Evolutionary conservation across 2,113 vertebrate genomes (phyloP), one percentile per base, ranked within the genome.

Genomic region (Heterocephalus glaber): DNA sequence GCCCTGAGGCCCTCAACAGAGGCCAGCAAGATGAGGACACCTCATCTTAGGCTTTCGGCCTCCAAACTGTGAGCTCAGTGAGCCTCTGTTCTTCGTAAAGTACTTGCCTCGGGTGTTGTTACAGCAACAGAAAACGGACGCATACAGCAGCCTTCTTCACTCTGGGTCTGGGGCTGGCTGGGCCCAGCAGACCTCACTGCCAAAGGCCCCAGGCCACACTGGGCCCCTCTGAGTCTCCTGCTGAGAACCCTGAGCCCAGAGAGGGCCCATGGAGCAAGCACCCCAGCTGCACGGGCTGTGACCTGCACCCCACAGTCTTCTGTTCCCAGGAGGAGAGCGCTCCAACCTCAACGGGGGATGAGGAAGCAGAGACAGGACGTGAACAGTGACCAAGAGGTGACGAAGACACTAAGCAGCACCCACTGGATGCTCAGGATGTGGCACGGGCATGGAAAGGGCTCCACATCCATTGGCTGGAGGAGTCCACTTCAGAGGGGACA

Each of bases 381-480:
- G 8, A 56, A 66, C 2, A 9, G 19, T 17, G 12, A 41, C 10
- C 24, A 5, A 44, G 24, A 61, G 54, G 41, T 12, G 35, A 89
- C 26, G 60, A 47, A 2, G 8, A 61, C 47, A 3, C 30, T 28
- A 13, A 9, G 30, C 2, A n/a, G 14, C 56, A 41, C 16, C 35
- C 49, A 4, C 1, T 8, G 7, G 8, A 65, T 26, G 49, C 81
- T 44, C 11, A 5, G 72, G 63, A 35, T 68, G 35, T 68, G 33
- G 14, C 33, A 19, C n/a, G 13, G 58, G 11, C 85, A 8, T 56
- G 54, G 54, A 3, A 56, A 56, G 16, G 52, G 54, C 11, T 52
- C 41, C 33, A 6, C 8, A 0, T 7, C 28, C 38, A 3, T 2
- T 3, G 47, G 87, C 70, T 65, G 33, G 11, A 0, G 0, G 4